Evolutionary conservation across 2,113 vertebrate species (phyloP), one percentile per base, ranked within the genome.

Genomic region (Coryphaenoides rupestris): DNA sequence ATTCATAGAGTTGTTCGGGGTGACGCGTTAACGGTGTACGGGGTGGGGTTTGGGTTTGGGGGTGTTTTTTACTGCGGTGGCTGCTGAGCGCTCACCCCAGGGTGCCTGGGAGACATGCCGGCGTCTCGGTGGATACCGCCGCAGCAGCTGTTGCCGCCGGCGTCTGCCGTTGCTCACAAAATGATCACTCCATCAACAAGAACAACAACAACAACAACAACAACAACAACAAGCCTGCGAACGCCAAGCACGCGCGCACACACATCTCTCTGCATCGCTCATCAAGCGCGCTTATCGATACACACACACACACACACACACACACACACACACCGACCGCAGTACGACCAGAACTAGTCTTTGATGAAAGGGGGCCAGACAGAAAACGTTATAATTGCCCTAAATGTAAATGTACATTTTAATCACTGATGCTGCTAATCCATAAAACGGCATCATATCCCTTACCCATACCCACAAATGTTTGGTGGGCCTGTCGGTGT

Each of bases 221-320:
- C 28, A 33, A 33, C 33, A n/a, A n/a, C n/a, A n/a, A n/a, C 13
- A 10, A 1, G 7, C 13, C 33, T 7, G 33, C 61, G 74, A 62
- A 63, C 60, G 82, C 92, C n/a, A 92, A 93, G 92, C 92, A 91
- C 89, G 88, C 85, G 85, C 93, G 92, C 92, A 91, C 89, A 88
- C 85, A 85, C 93, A 96, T 96, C n/a, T n/a, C n/a, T n/a, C 93
- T 98, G 94, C 92, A 96, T 95, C 92, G 96, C 95, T 94, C 94
- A 94, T 94, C 92, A 92, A 93, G 91, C 90, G 92, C 90, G 89
- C 92, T 92, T 95, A 95, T 95, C 95, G 96, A 96, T 95, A 95
- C 93, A 91, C 91, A 89, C 90, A n/a, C n/a, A n/a, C n/a, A n/a
- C n/a, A n/a, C n/a, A n/a, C n/a, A n/a, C n/a, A n/a, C n/a, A n/a